Conservation (phyloP, 2,113 vertebrate genomes). For the Rostratula benghalensis region DNA sequence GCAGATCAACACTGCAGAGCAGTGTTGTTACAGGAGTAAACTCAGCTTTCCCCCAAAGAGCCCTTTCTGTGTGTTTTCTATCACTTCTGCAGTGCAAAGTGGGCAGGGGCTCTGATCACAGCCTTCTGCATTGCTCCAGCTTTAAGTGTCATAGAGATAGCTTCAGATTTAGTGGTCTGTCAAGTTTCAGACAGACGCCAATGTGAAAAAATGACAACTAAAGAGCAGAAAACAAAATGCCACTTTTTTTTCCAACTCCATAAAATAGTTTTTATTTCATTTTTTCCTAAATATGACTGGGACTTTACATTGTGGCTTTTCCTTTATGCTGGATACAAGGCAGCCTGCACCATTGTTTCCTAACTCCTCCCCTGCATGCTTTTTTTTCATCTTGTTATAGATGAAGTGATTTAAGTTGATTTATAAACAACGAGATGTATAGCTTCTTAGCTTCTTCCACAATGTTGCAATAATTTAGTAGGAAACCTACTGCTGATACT, state of each 20-base stretch:
- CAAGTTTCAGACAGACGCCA: not conserved
- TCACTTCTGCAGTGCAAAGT: not conserved
- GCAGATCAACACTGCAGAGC: not conserved
- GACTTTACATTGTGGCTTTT: not conserved
- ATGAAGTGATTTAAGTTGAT: not conserved
- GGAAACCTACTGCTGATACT: not conserved
- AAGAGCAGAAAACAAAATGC: not conserved
- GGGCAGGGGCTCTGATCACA: not conserved
- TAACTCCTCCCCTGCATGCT: not conserved
- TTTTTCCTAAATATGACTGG: not conserved
- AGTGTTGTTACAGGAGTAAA: not conserved
- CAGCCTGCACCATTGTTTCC: not conserved
- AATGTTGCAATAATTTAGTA: not conserved
- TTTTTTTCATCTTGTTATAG: not conserved
- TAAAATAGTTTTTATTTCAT: not conserved
- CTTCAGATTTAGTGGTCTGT: not conserved
- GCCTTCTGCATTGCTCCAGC: not conserved
- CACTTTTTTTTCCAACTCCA: not conserved
- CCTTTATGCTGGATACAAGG: not conserved
- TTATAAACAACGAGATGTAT: not conserved
- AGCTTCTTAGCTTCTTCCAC: not conserved
- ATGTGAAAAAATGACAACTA: not conserved
- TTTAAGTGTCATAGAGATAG: not conserved
- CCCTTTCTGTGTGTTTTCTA: not conserved
- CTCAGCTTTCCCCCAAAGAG: not conserved